Evolutionary conservation across 2,888 invertebrate genomes (phyloP).

Genomic region (Drosophila pseudotalamancana): DNA sequence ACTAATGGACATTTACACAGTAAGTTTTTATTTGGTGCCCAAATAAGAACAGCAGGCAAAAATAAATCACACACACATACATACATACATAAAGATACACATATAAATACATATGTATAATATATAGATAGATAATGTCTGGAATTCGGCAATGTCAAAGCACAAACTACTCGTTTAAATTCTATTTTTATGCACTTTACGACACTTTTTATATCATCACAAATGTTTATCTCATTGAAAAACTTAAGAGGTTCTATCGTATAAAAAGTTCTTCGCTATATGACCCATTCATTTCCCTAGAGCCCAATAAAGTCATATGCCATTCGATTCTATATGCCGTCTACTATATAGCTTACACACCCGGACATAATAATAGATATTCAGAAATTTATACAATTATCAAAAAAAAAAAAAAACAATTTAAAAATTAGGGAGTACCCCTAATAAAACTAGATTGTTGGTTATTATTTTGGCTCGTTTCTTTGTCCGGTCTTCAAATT

Average conservation of each 20-base stretch:
- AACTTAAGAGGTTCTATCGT: conserved; percentile 3
- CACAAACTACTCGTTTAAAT: background rate
- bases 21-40: background rate
- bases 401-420: too few relatives aligned
- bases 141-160: conserved; percentile 21
- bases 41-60: conserved; percentile 9
- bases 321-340: too few relatives aligned
- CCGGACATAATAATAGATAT: too few relatives aligned
- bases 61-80: conserved; percentile 1
- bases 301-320: too few relatives aligned
- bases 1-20: conserved; percentile 14
- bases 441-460: background rate
- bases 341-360: too few relatives aligned
- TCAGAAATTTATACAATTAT: too few relatives aligned
- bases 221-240: conserved; percentile 1
- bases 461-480: background rate
- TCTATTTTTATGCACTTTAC: conserved; percentile 42
- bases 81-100: background rate
- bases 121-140: too few relatives aligned
- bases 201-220: conserved; percentile 28
- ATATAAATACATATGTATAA: conserved; percentile 2
- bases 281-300: too few relatives aligned
- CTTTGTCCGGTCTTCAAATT: background rate
- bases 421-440: conserved; percentile 1
- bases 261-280: background rate